Base-by-base conservation (phyloP, 2,888 invertebrate genomes). In the Parapristionchus giblindavisi region DNA sequence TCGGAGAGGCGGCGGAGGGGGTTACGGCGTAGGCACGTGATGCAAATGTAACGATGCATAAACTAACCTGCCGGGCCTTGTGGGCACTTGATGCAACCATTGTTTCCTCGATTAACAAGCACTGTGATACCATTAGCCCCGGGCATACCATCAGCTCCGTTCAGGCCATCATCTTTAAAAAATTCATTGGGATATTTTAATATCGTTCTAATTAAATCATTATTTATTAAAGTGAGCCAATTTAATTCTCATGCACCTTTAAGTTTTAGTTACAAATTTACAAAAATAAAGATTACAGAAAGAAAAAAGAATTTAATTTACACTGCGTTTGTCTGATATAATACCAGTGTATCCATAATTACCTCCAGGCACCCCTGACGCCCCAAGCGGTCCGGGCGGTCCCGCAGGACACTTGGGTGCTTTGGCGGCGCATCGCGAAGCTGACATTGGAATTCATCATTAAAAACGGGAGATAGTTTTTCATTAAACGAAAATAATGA, bases 31-130 rank as follows among this genome's bases (percentile, higher is more conserved):
- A 8, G 8, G 8, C 17, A 14, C 43, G 17, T 43, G 17, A 14
- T 14, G 43, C 8, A 14, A 36, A 61, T 61, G 32, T 8, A 14
- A n/a, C 4, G 5, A 52, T 24, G 24, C 21, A 11, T 5, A 24
- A 54, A 8, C 3, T 21, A 14, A 66, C 66, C 66, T n/a, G 66
- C 17, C 14, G 24, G 66, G 21, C 66, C 66, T 5, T 48, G 48
- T 2, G 66, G 66, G 21, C 66, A 66, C 66, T 66, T 66, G 29
- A 66, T 66, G 51, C 66, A 66, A 1, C 66, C 66, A n/a, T 66
- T 66, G 48, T 51, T 51, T 8, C 24, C 36, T 11, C 48, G n/a
- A 21, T 32, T 66, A 3, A 66, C 21, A 2, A 66, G 66, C 0
- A 66, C 66, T 5, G 66, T 66, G 34, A 66, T 29, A 1, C 66